Evolutionary conservation across 2,113 vertebrate species (phyloP).

Genomic region (Hippocampus comes): DNA sequence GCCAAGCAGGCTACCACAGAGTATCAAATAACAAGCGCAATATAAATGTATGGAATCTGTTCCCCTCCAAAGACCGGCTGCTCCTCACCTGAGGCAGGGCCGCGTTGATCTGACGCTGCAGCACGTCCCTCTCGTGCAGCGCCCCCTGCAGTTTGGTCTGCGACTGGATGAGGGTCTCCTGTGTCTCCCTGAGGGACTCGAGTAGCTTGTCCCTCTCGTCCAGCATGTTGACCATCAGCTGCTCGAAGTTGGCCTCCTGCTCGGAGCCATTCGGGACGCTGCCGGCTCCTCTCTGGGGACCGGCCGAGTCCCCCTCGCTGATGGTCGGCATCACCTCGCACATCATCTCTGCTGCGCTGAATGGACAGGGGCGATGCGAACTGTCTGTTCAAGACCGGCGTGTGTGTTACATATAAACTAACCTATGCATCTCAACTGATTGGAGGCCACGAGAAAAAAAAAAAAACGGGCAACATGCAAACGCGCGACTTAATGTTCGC

Average conservation of each 20-base stretch:
- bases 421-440: slow-evolving; percentile 22
- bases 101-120: slow-evolving; percentile 92
- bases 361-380: slow-evolving; percentile 41
- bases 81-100: slow-evolving; percentile 90
- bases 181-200: slow-evolving; percentile 91
- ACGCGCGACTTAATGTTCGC: slow-evolving; percentile 25
- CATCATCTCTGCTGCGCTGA: slow-evolving; percentile 78
- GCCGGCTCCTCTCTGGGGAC: slow-evolving; percentile 72
- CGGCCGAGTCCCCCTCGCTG: slow-evolving; percentile 89
- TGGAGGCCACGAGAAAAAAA: slow-evolving; percentile 39
- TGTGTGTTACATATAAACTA: slow-evolving; percentile 24
- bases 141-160: slow-evolving; percentile 91
- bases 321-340: slow-evolving; percentile 99
- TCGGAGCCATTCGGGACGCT: slow-evolving; percentile 80
- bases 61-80: slow-evolving; percentile 6
- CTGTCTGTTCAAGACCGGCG: slow-evolving; percentile 29
- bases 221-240: slow-evolving; percentile 99
- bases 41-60: background rate
- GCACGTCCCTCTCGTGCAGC: slow-evolving; percentile 89
- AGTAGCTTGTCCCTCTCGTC: slow-evolving; percentile 96
- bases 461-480: slow-evolving; percentile 10
- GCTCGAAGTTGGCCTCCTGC: slow-evolving; percentile 92
- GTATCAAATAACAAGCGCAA: background rate
- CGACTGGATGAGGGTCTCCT: slow-evolving; percentile 85
- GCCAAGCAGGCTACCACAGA: background rate